Base-by-base conservation (phyloP, 2,113 vertebrate species). In the Anoplopoma fimbria region DNA sequence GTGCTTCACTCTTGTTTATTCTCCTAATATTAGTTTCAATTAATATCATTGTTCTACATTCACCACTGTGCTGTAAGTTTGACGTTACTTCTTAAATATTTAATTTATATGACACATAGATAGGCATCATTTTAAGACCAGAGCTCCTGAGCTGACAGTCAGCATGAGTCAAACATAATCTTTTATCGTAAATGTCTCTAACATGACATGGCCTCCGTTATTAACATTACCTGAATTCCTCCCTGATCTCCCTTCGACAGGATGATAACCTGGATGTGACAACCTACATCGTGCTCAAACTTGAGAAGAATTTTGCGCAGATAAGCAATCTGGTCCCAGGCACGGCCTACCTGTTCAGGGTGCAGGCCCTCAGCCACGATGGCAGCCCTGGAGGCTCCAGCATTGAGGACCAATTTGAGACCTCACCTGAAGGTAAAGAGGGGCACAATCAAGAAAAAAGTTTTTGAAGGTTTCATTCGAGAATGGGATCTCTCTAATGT, bases 361-460 rank as follows among this genome's bases (percentile, higher is more conserved):
- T 99, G 69, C 97, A 98, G 93, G 96, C 96, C 0, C 88, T 97
- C 69, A 94, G 94, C 0, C 89, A 89, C 0, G 97, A 98, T 0
- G 95, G 96, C 25, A 95, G 90, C 1, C 93, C 93, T 0, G 92
- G 95, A 6, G 94, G 91, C 86, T 91, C 94, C 86, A 97, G 96
- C 92, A 91, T 95, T 82, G 96, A 97, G 85, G 95, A 98, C 0
- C 97, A 98, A 88, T 99, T 97, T 34, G 94, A 97, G 92, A 97
- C 97, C 0, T 91, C 95, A 9, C 70, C 85, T 0, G 93, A 91
- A 79, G 94, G 95, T 94, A 84, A 69, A 65, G 9, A 73, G 15
- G 8, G 33, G 21, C 77, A 10, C 8, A 6, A 27, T 2, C 4
- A 1, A n/a, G 61, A 58, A n/a, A 19, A 12, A 5, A 38, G 64